Base-by-base conservation (phyloP, 2,888 invertebrate species). In the Dryococelus australis region DNA sequence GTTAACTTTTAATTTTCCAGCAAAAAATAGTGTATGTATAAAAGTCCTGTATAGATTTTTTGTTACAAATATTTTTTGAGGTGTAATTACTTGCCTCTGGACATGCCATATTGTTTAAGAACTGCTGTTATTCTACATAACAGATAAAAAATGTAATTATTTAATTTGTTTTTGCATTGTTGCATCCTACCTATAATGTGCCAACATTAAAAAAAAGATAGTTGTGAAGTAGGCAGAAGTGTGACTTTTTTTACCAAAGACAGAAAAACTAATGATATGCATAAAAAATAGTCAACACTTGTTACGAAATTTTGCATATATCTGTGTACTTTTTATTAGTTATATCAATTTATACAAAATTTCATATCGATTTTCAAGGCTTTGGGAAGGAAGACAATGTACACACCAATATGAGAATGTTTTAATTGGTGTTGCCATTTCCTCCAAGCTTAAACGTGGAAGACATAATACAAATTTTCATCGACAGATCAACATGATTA, bases 361-460 rank as follows among this genome's bases (percentile, higher is more conserved):
- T 88, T 88, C 88, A 88, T 87, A 88, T 88, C 87, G 87, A 87
- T 85, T 86, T 53, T 85, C 85, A 86, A 51, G 47, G 83, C 53
- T 81, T 43, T 84, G 65, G 85, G 84, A 79, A 87, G 47, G 51
- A 53, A 88, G 28, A 87, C 35, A 43, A 80, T 81, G 80, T 53
- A 87, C 85, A 88, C 87, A 87, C 88, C 87, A 88, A 87, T 86
- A 85, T 87, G 87, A 86, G 84, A 80, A 86, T 87, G 86, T 87
- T 88, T 79, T 85, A 86, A 86, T 84, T 87, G 85, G 86, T 87
- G 87, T 87, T n/a, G 43, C 84, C 84, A 84, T 83, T 87, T 81
- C 65, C 79, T 84, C 86, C 79, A 53, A n/a, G 79, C 80, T 88
- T 79, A 86, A 24, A 85, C 84, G 53, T 53, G 53, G 83, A 53